Conservation (phyloP, 2,113 vertebrate species). For the Jacana jacana region DNA sequence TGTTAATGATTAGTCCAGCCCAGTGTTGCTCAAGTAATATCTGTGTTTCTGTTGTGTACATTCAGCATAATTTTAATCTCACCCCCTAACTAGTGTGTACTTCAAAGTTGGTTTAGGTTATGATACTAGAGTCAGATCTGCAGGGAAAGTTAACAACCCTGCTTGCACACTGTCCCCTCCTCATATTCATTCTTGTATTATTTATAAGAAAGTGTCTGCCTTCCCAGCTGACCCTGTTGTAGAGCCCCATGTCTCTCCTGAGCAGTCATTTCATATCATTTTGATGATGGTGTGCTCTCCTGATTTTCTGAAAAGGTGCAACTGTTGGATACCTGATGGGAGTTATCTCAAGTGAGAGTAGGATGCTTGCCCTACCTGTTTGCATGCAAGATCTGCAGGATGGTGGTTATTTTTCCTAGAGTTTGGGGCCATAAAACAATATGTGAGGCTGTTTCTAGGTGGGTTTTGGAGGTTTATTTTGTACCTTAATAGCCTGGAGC, state of each 20-base stretch:
- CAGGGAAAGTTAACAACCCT: not conserved
- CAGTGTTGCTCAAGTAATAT: not conserved
- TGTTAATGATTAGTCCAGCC: not conserved
- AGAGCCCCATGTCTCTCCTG: too few relatives aligned
- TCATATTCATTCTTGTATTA: not conserved
- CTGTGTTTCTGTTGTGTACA: fast-evolving
- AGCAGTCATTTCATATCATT: not conserved
- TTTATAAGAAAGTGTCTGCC: not conserved
- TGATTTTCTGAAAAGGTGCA: not conserved
- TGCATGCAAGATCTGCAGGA: not conserved
- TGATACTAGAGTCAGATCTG: fast-evolving
- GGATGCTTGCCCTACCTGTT: not conserved
- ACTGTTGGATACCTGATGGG: not conserved
- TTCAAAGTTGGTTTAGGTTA: not conserved
- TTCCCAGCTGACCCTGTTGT: fast-evolving
- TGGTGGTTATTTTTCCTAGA: not conserved
- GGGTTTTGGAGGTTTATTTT: not conserved
- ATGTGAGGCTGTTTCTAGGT: fast-evolving
- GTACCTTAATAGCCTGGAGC: not conserved
- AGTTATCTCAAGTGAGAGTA: not conserved
- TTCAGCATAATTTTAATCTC: not conserved
- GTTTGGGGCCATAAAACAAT: not conserved
- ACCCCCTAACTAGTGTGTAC: not conserved
- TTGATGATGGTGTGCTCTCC: not conserved
- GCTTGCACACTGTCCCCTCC: too few relatives aligned